Percentiles rank a stretch among this genome's conserved stretches.
These are phyloP conservation scores for Cheumatopsyche charites DNA, from an alignment of 1,140 invertebrate species.

Conservation along the genomic window DNA sequence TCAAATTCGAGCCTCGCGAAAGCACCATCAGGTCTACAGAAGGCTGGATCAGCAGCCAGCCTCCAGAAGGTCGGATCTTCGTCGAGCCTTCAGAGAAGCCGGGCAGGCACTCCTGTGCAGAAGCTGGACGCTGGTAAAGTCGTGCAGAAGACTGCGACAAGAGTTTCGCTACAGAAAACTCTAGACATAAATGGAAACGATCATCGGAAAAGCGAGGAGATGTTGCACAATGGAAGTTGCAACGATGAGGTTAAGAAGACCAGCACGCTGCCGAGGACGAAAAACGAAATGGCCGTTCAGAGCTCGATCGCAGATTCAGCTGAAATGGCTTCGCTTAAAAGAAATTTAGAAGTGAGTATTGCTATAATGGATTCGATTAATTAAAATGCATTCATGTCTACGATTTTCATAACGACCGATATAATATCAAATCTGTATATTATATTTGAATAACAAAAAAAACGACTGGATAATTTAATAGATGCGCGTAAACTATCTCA, in stretches of 20 bases:
- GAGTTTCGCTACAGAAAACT: slow-evolving; percentile 28
- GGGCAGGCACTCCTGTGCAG: slow-evolving; percentile 43
- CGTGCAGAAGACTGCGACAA: slow-evolving; percentile 36
- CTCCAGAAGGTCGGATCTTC: slow-evolving; percentile 43
- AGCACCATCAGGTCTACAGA: slow-evolving; percentile 15
- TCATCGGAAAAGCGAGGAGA: slow-evolving; percentile 58
- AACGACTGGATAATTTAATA: too few species aligned
- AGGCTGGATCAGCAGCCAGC: slow-evolving; percentile 32
- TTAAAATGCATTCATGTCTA: too few species aligned
- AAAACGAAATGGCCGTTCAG: slow-evolving; percentile 48
- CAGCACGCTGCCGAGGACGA: slow-evolving; percentile 57
- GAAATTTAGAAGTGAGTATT: slow-evolving; percentile 44
- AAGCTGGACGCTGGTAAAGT: slow-evolving; percentile 32
- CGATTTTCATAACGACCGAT: too few species aligned
- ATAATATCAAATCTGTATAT: too few species aligned
- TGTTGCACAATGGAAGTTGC: slow-evolving; percentile 54
- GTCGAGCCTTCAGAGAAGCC: slow-evolving; percentile 44
- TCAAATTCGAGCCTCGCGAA: slow-evolving; percentile 43
- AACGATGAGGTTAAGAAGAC: slow-evolving; percentile 54
- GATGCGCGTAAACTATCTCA: too few species aligned
- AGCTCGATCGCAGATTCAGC: slow-evolving; percentile 42
- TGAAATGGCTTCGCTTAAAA: slow-evolving; percentile 36
- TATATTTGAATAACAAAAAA: too few species aligned
- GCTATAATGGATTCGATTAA: too few species aligned
- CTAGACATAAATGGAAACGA: slow-evolving; percentile 25